Evolutionary conservation across 2,888 invertebrate species (phyloP), one percentile per base, ranked within the genome.

Genomic region (Drosophila macrospina): DNA sequence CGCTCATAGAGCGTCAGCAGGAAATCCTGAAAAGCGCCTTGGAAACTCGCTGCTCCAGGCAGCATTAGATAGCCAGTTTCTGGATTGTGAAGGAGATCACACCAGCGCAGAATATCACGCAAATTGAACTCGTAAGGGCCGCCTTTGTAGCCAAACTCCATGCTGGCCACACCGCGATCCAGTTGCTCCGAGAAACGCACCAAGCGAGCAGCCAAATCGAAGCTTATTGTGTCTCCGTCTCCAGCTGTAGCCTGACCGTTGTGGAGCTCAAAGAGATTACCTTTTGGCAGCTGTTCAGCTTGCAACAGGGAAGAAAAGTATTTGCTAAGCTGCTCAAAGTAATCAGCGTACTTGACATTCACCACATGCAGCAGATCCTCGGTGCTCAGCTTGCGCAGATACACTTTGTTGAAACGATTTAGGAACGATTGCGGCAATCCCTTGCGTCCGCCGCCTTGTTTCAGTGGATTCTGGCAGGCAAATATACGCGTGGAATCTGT

Each of bases 81-180:
- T 0, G 83, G 69, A 63, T 89, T 92, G 30, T 94, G 91, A 0
- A 95, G 93, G 0, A 96, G 94, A 83, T 98, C 96, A 90, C 97
- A 97, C 98, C 98, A 99, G 78, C 99, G 94, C 64, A 96, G 95
- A 77, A 99, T 94, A 91, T 99, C 99, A 83, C 99, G 94, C 47
- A 99, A 93, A 93, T 99, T 99, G 93, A 99, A 97, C 92, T 99
- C 99, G 96, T 97, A 99, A 0, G 99, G 99, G 0, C 96, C 95
- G 0, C 99, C 98, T 88, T 93, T 94, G 78, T 95, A 94, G 0
- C 96, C 98, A 94, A 97, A 97, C 62, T 94, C 93, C 80, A 94
- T 91, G 41, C 93, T 93, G 1, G 94, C 93, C 11, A 96, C 94
- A 87, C 95, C 95, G 10, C 93, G 91, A 0, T 94, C 94, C 4